Conservation (phyloP, 2,797 vertebrate genomes). For the Fistularia tabacaria region DNA sequence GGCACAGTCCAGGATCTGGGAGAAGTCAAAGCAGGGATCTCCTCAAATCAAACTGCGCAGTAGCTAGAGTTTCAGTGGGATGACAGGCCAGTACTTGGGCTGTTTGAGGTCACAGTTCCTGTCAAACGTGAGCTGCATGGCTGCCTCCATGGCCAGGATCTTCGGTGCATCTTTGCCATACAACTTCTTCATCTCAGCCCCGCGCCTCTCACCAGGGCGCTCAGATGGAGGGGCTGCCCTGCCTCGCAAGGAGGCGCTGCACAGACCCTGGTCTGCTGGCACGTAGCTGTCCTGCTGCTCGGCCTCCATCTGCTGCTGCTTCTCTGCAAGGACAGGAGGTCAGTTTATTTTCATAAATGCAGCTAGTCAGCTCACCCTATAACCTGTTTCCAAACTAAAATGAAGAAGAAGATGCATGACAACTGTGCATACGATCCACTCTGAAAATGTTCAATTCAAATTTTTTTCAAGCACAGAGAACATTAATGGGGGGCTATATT, state of each 20-base stretch:
- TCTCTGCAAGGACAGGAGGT: conserved; percentile 72
- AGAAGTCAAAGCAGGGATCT: too few species aligned
- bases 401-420: too few species aligned
- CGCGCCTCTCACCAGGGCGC: conserved; percentile 82
- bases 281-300: conserved; percentile 74
- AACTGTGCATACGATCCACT: too few species aligned
- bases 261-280: conserved; percentile 84
- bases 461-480: too few species aligned
- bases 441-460: too few species aligned
- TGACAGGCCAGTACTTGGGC: conserved; percentile 96
- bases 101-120: conserved; percentile 89
- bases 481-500: too few species aligned
- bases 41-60: too few species aligned
- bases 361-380: too few species aligned
- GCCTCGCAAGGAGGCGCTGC: conserved; percentile 46
- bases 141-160: conserved; percentile 90
- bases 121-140: conserved; percentile 79
- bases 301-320: conserved; percentile 86
- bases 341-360: neutral
- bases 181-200: conserved; percentile 86
- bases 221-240: conserved; percentile 77
- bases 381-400: neutral
- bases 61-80: conserved; percentile 83
- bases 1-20: too few species aligned
- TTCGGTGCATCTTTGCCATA: conserved; percentile 83